Conservation (phyloP, 2,888 invertebrate species). For the Philaethria dido region DNA sequence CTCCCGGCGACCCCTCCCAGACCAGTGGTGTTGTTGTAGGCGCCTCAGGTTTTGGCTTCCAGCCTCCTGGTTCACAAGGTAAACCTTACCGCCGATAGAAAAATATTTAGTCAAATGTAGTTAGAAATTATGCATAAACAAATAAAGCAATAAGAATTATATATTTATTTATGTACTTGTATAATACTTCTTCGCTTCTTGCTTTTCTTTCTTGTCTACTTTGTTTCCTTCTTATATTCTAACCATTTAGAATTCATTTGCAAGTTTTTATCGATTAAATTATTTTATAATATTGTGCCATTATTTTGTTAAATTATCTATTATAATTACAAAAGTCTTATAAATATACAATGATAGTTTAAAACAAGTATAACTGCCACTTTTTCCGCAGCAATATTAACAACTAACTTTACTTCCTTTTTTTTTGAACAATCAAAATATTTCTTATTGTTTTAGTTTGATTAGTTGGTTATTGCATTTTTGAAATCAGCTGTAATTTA, state of each 20-base stretch:
- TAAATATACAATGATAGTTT: not conserved
- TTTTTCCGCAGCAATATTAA: not conserved
- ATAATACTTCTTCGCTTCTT: not conserved
- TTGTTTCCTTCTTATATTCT: conserved; percentile 2
- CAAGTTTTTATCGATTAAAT: not conserved
- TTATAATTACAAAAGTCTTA: not conserved
- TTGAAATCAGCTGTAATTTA: conserved; percentile 24
- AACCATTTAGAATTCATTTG: not conserved
- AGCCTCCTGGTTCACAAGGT: conserved; percentile 89
- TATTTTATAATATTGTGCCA: conserved; percentile 8
- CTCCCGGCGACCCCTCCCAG: conserved; percentile 87
- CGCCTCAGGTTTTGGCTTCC: conserved; percentile 93
- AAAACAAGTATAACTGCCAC: not conserved
- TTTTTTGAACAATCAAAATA: conserved; percentile 5
- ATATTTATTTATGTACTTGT: not conserved
- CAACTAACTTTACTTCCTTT: not conserved
- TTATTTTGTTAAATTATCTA: conserved; percentile 2
- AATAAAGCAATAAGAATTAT: conserved; percentile 34
- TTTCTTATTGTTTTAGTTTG: conserved; percentile 42
- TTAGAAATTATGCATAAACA: conserved; percentile 62
- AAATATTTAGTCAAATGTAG: conserved; percentile 65
- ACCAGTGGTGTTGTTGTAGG: conserved; percentile 92
- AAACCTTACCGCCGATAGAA: conserved; percentile 75
- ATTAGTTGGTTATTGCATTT: conserved; percentile 32
- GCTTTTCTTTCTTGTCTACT: conserved; percentile 3